phyloP scores from a whole-genome alignment of 2,888 invertebrate genomes.

The Epinotia demarniana region DNA sequence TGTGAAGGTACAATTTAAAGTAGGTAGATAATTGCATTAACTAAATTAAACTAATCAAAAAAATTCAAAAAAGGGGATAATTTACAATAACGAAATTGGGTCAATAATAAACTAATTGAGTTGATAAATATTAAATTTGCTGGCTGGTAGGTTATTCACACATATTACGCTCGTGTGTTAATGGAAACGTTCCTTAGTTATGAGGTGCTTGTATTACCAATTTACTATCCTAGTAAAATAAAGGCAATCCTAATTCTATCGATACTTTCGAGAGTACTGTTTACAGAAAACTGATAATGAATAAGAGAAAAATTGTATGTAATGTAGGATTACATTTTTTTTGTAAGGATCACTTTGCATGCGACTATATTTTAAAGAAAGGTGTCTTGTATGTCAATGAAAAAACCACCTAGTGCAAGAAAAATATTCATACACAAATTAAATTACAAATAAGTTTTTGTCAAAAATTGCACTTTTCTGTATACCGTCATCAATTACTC shows the following conservation, averaged over 20 bases:
- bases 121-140: background rate
- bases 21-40: too few species aligned
- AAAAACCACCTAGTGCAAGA: too few species aligned
- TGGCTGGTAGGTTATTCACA: background rate
- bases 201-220: background rate
- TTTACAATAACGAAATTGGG: too few species aligned
- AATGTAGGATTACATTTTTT: too few species aligned
- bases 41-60: too few species aligned
- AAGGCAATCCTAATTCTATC: background rate
- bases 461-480: too few species aligned
- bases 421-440: too few species aligned
- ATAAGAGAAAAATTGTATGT: background rate
- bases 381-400: too few species aligned
- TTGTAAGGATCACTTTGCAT: background rate
- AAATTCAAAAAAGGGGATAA: too few species aligned
- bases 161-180: background rate
- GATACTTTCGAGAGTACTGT: conserved; percentile 11
- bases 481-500: too few species aligned
- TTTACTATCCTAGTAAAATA: background rate
- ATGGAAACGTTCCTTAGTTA: background rate
- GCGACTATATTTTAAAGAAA: background rate
- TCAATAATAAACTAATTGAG: background rate
- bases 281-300: background rate
- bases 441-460: too few species aligned
- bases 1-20: too few species aligned